Base-by-base conservation (phyloP, 2,113 vertebrate species). In the Meleagris gallopavo region DNA sequence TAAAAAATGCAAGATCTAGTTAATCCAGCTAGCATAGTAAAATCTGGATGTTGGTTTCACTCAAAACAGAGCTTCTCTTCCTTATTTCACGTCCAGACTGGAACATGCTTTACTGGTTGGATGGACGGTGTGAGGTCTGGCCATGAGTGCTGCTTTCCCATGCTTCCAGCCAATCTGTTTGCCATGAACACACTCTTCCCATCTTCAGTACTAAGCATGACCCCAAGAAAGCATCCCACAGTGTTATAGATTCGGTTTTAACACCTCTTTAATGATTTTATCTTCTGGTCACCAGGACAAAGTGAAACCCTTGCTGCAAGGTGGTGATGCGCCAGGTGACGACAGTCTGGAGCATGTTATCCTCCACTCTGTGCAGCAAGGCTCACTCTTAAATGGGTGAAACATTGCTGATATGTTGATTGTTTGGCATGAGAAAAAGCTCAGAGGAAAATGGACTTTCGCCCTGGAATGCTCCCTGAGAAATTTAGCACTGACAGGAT, bases 401-500 rank as follows among this genome's bases (percentile, higher is more conserved):
- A 69, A 48, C 72, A 11, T 50, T 52, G 71, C 80, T 95, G 32
- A 94, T 95, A 91, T 92, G 92, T 88, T 52, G 82, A 92, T 93
- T 90, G 13, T 45, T 45, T 78, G 79, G 78, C 57, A 62, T 11
- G 48, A 67, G 17, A 62, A 69, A 62, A 77, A 76, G n/a, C 88
- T 78, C 36, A 0, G 30, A 60, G 92, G 92, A 85, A 61, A 73
- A 38, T 67, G 54, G 12, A 36, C 85, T 94, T 92, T 92, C 80
- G 81, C 90, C 81, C 83, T 70, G 90, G 86, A 88, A 89, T 0
- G 5, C 43, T 95, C 78, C 88, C 93, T 83, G 81, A 66, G 91
- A 91, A 93, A 82, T 74, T 55, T 62, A 73, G 40, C 36, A 9
- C 90, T 88, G 90, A 43, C 75, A 73, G 69, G 75, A n/a, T 77